phyloP scores from a whole-genome alignment of 1,140 invertebrate species.

The Nilaparvata lugens region DNA sequence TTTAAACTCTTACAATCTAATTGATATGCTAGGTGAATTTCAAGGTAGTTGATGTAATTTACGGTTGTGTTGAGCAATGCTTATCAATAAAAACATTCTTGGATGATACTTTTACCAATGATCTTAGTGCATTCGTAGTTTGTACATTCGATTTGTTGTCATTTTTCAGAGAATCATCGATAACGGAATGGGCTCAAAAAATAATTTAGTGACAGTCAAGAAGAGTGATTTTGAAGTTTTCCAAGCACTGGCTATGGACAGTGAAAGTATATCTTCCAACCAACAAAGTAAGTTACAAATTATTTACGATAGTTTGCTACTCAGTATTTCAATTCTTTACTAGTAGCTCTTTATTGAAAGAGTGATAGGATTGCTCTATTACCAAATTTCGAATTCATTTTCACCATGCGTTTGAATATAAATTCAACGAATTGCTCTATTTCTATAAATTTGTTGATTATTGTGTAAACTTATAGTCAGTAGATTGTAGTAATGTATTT shows the following conservation, averaged over 20 bases:
- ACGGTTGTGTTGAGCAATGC: background rate
- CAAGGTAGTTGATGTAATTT: too few relatives aligned
- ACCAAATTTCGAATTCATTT: too few relatives aligned
- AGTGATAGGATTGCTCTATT: too few relatives aligned
- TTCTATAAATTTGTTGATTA: too few relatives aligned
- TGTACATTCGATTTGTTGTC: background rate
- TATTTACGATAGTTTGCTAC: background rate
- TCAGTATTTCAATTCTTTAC: too few relatives aligned
- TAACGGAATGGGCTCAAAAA: constrained; percentile 79
- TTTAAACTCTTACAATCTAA: too few relatives aligned
- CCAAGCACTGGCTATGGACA: constrained; percentile 90
- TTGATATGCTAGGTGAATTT: too few relatives aligned
- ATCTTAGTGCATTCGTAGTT: constrained; percentile 2
- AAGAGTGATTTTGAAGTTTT: constrained; percentile 97
- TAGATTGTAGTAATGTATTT: too few relatives aligned
- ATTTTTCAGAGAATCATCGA: constrained; percentile 69
- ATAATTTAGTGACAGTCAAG: constrained; percentile 86
- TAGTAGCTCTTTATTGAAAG: too few relatives aligned
- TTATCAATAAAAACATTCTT: constrained; percentile 7
- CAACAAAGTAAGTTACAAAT: constrained; percentile 24
- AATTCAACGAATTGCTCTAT: too few relatives aligned
- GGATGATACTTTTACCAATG: constrained; percentile 6
- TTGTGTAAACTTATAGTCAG: too few relatives aligned
- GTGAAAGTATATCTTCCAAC: constrained; percentile 40
- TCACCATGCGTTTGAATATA: too few relatives aligned